A percentile compares a stretch with the other conserved stretches of the same genome.
Conservation (phyloP, 2,797 vertebrate genomes). For the Periophthalmus magnuspinnatus region DNA sequence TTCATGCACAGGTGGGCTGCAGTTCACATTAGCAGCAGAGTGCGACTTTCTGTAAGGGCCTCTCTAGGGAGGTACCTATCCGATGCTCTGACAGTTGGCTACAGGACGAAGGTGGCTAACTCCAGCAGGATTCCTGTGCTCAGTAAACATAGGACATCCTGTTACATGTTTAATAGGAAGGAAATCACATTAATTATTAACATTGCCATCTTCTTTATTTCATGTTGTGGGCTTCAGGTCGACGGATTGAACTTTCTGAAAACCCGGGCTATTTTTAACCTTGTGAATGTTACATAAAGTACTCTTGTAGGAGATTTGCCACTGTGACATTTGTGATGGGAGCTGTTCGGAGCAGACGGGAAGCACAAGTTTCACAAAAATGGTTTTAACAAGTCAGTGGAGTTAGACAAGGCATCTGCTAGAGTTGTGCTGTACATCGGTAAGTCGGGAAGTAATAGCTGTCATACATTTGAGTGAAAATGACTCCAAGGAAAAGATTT, state of each 20-base stretch:
- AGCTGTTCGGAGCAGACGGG: background rate
- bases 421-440: background rate
- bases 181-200: slow-evolving; percentile 10
- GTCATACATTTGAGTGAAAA: background rate
- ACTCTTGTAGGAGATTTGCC: slow-evolving; percentile 3
- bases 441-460: background rate
- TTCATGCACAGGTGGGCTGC: slow-evolving; percentile 8
- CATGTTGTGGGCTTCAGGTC: slow-evolving; percentile 13
- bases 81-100: background rate
- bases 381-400: background rate
- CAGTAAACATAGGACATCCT: slow-evolving; percentile 12
- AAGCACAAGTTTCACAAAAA: background rate
- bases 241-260: slow-evolving; percentile 5
- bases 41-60: slow-evolving; percentile 5
- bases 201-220: slow-evolving; percentile 7
- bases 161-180: slow-evolving; percentile 14
- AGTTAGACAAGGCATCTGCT: background rate
- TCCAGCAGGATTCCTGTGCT: background rate
- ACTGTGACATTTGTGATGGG: slow-evolving; percentile 10
- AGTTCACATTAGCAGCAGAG: slow-evolving; percentile 1
- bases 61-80: slow-evolving; percentile 10
- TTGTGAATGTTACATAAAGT: slow-evolving; percentile 12
- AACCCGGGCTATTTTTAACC: slow-evolving; percentile 9
- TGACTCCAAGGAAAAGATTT: background rate
- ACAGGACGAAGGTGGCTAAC: slow-evolving; percentile 7